Conservation (phyloP, 2,888 invertebrate genomes). For the Agrotis puta region DNA sequence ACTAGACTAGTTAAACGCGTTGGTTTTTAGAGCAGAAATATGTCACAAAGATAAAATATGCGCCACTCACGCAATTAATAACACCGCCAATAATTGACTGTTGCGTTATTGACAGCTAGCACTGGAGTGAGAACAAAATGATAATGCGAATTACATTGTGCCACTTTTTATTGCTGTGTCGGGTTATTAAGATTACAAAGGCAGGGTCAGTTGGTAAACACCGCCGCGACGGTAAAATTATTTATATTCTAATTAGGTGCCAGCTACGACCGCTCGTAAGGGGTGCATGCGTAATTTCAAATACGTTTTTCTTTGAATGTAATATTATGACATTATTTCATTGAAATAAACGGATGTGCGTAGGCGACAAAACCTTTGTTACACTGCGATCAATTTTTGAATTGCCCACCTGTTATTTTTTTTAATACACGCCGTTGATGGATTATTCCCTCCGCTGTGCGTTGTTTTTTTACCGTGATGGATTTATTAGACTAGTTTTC, state of each 20-base stretch:
- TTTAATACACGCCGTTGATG: conserved; percentile 62
- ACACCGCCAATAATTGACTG: conserved; percentile 22
- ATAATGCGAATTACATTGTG: conserved; percentile 71
- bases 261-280: conserved; percentile 80
- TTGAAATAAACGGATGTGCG: conserved; percentile 71
- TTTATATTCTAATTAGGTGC: conserved; percentile 89
- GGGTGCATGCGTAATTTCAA: conserved; percentile 87
- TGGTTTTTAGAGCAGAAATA: conserved; percentile 25
- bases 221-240: conserved; percentile 80
- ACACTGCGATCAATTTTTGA: conserved; percentile 41
- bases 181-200: conserved; percentile 84
- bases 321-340: conserved; percentile 83
- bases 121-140: conserved; percentile 62
- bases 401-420: conserved; percentile 42
- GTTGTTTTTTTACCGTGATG: conserved; percentile 41
- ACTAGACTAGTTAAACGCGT: neutral
- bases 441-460: conserved; percentile 55
- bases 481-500: conserved; percentile 49
- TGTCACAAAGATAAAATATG: conserved; percentile 9
- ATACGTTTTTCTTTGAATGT: conserved; percentile 78
- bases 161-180: conserved; percentile 73
- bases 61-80: conserved; percentile 27
- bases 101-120: conserved; percentile 39
- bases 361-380: conserved; percentile 68
- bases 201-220: conserved; percentile 85